Base-by-base conservation (phyloP, 2,113 vertebrate species). In the Glaucomys volans region DNA sequence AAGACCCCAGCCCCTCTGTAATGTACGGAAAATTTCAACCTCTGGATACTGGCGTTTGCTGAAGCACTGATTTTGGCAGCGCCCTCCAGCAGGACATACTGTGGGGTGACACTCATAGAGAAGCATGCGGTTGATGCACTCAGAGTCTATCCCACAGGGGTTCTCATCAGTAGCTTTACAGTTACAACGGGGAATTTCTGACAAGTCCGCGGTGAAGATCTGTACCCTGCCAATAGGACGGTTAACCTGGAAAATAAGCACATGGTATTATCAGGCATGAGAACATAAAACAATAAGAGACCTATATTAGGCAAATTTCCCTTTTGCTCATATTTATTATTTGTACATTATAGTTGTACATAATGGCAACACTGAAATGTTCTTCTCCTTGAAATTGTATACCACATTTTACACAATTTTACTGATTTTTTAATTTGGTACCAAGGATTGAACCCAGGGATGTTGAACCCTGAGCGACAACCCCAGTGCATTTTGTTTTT, bases 51-150 rank as follows among this genome's bases (percentile, higher is more conserved):
- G 99, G 24, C 99, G 99, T 96, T 99, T 99, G 93, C 98, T 99
- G 97, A 99, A 99, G 89, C 99, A 99, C 98, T 99, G 99, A 98
- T 99, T 99, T 76, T 99, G 99, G 96, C 99, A 99, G 47, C 98
- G 98, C 35, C 99, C 99, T 0, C 99, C 99, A 0, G 99, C 99
- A 0, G 99, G 99, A 83, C 99, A 99, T 64, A 99, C 99, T 96
- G 99, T 92, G 32, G 99, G 99, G 94, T 99, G 99, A 97, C 99
- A 99, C 90, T 99, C 99, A 5, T 99, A 99, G 5, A 99, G 98
- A 97, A 99, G 95, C 99, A 99, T 99, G 94, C 99, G 99, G 97
- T 99, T 99, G 98, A 99, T 99, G 98, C 99, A 99, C 96, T 99
- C 99, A 0, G 99, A 99, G 96, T 99, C 99, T 92, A 99, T 98